Evolutionary conservation across 2,888 invertebrate species (phyloP).

Genomic region (Exephanes ischioxanthus): DNA sequence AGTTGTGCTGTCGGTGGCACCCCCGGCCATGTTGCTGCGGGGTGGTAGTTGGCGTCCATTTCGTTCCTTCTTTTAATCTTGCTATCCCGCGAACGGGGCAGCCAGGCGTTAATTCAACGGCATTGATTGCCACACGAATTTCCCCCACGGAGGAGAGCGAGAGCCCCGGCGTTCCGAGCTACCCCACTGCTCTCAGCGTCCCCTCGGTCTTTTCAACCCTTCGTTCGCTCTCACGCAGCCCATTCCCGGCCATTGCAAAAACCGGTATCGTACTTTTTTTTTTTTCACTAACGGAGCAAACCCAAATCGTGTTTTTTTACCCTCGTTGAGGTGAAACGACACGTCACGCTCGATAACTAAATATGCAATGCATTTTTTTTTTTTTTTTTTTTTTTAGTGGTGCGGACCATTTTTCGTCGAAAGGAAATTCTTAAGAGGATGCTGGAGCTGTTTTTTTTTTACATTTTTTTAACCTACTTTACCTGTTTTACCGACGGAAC

Average conservation of each 20-base stretch:
- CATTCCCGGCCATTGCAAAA: constrained; percentile 11
- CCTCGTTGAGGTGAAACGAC: background rate
- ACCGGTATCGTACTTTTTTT: background rate
- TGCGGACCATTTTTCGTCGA: background rate
- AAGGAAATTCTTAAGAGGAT: background rate
- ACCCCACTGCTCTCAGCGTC: constrained; percentile 43
- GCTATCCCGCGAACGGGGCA: constrained; percentile 84
- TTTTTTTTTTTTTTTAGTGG: too few relatives aligned
- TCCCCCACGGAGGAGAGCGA: constrained; percentile 64
- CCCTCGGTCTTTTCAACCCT: constrained; percentile 61
- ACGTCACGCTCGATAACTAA: background rate
- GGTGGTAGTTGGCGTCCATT: constrained; percentile 81
- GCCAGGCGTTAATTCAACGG: constrained; percentile 85
- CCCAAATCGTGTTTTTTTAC: background rate
- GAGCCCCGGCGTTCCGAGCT: constrained; percentile 31
- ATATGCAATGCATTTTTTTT: background rate
- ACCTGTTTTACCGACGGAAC: too few relatives aligned
- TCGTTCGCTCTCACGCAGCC: background rate
- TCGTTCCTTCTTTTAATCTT: constrained; percentile 84
- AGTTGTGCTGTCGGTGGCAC: constrained; percentile 60
- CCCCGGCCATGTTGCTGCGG: constrained; percentile 67
- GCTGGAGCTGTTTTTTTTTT: too few relatives aligned
- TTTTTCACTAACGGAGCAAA: background rate
- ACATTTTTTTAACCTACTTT: too few relatives aligned
- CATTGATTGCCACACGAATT: constrained; percentile 84